phyloP scores from a whole-genome alignment of 2,113 vertebrate species.

The Cyprinodon tularosa region DNA sequence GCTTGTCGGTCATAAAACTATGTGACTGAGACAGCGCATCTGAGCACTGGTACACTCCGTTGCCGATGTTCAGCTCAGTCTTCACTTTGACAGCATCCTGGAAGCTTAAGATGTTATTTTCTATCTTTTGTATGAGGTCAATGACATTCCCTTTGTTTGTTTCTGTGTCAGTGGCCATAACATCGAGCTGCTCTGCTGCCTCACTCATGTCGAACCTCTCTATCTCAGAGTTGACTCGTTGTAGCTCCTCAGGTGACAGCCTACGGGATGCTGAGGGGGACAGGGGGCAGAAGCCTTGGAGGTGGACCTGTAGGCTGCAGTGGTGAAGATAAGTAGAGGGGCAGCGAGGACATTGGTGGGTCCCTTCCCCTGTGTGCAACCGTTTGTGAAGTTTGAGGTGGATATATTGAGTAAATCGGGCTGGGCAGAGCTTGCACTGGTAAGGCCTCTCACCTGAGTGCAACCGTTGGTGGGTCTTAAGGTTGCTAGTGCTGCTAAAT shows the following conservation, averaged over 20 bases:
- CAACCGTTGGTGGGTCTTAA: conserved; percentile 93
- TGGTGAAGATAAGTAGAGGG: conserved; percentile 91
- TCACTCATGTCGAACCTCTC: conserved; percentile 94
- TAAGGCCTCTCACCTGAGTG: conserved; percentile 83
- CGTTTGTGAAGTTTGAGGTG: conserved; percentile 95
- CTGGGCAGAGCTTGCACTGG: conserved; percentile 91
- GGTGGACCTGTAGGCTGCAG: conserved; percentile 91
- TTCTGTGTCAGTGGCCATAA: conserved; percentile 78
- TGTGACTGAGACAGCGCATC: conserved; percentile 27
- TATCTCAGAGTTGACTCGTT: conserved; percentile 87
- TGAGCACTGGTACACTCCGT: conserved; percentile 18
- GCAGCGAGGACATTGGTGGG: conserved; percentile 89
- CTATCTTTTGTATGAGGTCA: conserved; percentile 85
- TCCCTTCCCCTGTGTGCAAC: conserved; percentile 87
- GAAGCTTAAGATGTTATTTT: conserved; percentile 78
- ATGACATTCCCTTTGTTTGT: conserved; percentile 73
- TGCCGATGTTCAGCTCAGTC: conserved; percentile 15
- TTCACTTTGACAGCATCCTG: conserved; percentile 56
- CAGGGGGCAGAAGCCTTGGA: conserved; percentile 89
- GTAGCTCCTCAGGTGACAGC: conserved; percentile 85
- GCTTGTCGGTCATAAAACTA: conserved; percentile 53
- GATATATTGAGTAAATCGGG: conserved; percentile 93
- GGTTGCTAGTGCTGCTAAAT: conserved; percentile 96
- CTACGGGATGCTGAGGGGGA: conserved; percentile 73
- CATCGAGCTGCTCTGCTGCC: conserved; percentile 87